phyloP scores from a whole-genome alignment of 2,113 vertebrate genomes.

The Diadophis punctatus region DNA sequence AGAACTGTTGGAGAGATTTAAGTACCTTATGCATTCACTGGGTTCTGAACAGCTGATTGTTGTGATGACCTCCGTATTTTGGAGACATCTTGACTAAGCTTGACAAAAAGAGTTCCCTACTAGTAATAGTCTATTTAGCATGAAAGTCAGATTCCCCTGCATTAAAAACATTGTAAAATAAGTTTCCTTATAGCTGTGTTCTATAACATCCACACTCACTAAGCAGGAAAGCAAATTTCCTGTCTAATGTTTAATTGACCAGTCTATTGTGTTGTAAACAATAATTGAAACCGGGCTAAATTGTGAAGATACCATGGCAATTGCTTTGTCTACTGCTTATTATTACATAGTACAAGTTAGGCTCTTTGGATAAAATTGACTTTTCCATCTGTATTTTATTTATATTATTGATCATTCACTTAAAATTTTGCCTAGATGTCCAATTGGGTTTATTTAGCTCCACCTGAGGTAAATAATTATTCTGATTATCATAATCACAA shows the following conservation, averaged over 20 bases:
- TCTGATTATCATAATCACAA: background rate
- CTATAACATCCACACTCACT: background rate
- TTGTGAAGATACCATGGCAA: background rate
- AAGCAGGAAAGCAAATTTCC: background rate
- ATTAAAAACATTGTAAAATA: background rate
- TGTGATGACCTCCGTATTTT: background rate
- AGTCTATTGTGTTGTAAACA: background rate
- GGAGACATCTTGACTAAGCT: background rate
- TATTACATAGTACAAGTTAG: background rate
- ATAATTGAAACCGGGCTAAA: background rate
- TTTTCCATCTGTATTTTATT: background rate
- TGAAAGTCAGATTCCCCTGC: background rate
- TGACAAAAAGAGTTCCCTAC: background rate
- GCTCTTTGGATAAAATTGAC: background rate
- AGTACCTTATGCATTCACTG: background rate
- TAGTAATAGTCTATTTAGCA: background rate
- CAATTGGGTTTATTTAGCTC: background rate
- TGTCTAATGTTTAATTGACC: background rate
- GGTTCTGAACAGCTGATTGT: background rate
- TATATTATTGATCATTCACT: background rate
- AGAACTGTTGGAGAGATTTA: background rate
- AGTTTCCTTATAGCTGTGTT: background rate
- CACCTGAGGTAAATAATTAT: background rate
- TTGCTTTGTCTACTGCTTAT: background rate
- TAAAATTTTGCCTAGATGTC: background rate